Evolutionary conservation across 2,888 invertebrate genomes (phyloP).

Genomic region (Sesia bembeciformis): DNA sequence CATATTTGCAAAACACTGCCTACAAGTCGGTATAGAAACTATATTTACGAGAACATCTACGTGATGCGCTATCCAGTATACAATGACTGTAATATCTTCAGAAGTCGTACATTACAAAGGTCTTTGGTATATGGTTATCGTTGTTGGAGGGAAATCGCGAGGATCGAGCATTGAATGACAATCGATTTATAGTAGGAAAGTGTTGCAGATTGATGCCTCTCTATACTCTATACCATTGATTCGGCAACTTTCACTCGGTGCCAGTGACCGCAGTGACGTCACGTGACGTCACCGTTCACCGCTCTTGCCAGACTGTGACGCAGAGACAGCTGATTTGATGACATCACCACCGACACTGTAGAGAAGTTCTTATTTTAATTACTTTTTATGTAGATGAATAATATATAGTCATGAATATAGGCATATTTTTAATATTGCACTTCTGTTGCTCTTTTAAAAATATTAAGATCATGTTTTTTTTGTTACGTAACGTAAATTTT

Average conservation of each 20-base stretch:
- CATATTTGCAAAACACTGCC: too few relatives aligned
- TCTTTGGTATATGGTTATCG: background rate
- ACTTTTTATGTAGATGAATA: too few relatives aligned
- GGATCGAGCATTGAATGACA: slow-evolving; percentile 47
- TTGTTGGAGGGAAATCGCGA: slow-evolving; percentile 33
- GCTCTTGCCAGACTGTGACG: background rate
- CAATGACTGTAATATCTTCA: background rate
- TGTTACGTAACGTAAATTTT: too few relatives aligned
- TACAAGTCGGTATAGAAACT: too few relatives aligned
- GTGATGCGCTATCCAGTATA: background rate
- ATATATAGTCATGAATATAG: too few relatives aligned
- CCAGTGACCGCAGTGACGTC: slow-evolving; percentile 24
- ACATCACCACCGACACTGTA: background rate
- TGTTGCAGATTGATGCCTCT: slow-evolving; percentile 54
- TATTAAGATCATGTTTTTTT: too few relatives aligned
- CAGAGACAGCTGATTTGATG: slow-evolving; percentile 1
- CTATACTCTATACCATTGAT: slow-evolving; percentile 9
- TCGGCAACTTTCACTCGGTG: slow-evolving; percentile 56
- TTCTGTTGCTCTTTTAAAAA: too few relatives aligned
- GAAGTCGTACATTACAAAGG: background rate
- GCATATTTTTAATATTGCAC: too few relatives aligned
- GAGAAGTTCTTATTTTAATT: too few relatives aligned
- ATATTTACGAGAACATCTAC: background rate
- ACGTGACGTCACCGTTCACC: slow-evolving; percentile 4
- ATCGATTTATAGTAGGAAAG: slow-evolving; percentile 53